Evolutionary conservation across 2,888 invertebrate species (phyloP).

Genomic region (Patella depressa): DNA sequence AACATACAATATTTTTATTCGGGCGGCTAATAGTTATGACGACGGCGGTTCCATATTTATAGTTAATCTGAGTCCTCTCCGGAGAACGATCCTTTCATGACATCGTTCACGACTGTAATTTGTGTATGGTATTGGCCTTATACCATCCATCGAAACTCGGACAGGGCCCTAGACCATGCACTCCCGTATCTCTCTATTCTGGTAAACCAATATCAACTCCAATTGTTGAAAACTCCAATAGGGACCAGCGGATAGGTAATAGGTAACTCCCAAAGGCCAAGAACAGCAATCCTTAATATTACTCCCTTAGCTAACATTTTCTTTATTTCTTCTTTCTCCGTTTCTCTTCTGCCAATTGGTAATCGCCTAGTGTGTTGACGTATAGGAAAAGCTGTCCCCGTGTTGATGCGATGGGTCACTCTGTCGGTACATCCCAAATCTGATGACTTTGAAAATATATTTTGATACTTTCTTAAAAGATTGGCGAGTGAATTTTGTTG

Average conservation of each 20-base stretch:
- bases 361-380: too few relatives aligned
- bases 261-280: neutral
- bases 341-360: too few relatives aligned
- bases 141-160: neutral
- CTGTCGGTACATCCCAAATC: too few relatives aligned
- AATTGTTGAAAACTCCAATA: neutral
- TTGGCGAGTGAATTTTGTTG: too few relatives aligned
- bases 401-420: too few relatives aligned
- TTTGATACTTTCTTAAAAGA: too few relatives aligned
- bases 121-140: too few relatives aligned
- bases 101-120: too few relatives aligned
- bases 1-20: too few relatives aligned
- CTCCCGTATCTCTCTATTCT: neutral
- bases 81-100: neutral
- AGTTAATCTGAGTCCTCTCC: neutral
- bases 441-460: too few relatives aligned
- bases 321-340: neutral
- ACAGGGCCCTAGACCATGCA: neutral
- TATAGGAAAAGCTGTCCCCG: too few relatives aligned
- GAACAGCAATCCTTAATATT: neutral
- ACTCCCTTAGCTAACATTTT: neutral
- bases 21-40: neutral
- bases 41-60: neutral
- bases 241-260: neutral
- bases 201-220: neutral